phyloP scores from a whole-genome alignment of 2,113 vertebrate genomes.

The Montifringilla adamsi region DNA sequence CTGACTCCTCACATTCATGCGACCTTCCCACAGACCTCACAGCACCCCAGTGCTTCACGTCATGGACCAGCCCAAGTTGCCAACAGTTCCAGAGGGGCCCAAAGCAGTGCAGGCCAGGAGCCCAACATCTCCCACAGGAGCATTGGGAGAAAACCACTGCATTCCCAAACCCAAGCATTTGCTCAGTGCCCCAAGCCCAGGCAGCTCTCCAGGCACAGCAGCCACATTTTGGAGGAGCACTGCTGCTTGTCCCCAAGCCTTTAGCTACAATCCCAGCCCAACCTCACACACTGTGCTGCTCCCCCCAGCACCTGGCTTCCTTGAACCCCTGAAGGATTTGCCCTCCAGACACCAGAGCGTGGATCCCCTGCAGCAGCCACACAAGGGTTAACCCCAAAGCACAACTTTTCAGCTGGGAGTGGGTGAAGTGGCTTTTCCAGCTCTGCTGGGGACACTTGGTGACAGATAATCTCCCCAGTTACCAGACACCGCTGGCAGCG shows the following conservation, averaged over 20 bases:
- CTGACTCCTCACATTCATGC: neutral
- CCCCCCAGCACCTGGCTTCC: neutral
- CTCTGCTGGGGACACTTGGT: neutral
- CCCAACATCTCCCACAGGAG: neutral
- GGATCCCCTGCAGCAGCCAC: neutral
- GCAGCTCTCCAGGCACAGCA: neutral
- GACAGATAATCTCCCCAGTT: neutral
- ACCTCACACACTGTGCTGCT: neutral
- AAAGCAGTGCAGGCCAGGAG: neutral
- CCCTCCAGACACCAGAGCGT: accelerated
- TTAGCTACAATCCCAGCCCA: neutral
- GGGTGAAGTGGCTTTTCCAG: neutral
- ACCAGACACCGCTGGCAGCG: accelerated
- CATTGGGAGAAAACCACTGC: neutral
- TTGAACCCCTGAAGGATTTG: neutral
- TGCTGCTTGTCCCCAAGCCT: neutral
- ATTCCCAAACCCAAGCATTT: accelerated
- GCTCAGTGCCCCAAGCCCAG: neutral
- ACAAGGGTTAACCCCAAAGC: neutral
- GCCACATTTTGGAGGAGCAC: too few relatives aligned
- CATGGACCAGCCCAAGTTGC: accelerated
- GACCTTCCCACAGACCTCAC: neutral
- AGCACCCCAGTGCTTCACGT: neutral
- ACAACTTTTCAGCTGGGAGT: neutral
- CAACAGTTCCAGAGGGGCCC: accelerated